Evolutionary conservation across 2,797 vertebrate species (phyloP).

Genomic region (Onychomys arenicola): DNA sequence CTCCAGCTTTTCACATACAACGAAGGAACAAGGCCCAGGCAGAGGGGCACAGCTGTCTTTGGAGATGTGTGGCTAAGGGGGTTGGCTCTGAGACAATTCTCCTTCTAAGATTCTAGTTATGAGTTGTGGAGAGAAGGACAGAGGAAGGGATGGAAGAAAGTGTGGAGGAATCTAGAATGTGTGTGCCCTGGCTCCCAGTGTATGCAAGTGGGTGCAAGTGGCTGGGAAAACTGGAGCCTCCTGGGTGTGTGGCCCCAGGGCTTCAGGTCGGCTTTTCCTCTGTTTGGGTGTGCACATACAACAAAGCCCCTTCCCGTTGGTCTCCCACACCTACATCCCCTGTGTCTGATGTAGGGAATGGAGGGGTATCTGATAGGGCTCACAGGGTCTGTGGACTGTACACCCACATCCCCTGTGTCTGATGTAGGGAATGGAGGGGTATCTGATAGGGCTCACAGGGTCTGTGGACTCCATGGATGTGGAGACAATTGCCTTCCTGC

Average conservation of each 20-base stretch:
- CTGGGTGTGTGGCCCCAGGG: neutral
- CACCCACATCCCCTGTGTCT: no score
- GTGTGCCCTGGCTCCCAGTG: neutral
- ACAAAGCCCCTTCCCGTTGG: accelerated
- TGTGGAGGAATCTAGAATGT: neutral
- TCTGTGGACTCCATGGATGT: accelerated
- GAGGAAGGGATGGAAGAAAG: neutral
- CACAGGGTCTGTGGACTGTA: no score
- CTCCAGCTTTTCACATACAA: no score
- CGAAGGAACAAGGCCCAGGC: neutral
- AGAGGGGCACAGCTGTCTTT: accelerated
- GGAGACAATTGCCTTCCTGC: neutral
- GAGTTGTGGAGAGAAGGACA: neutral
- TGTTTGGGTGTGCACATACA: neutral
- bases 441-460: neutral
- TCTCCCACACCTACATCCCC: accelerated
- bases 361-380: neutral
- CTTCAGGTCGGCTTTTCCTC: neutral
- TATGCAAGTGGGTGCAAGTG: neutral
- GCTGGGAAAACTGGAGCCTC: neutral
- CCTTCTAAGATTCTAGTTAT: neutral
- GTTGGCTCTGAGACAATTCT: neutral
- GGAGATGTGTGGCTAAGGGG: neutral
- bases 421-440: neutral
- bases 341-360: accelerated